Percentiles rank a stretch among this genome's conserved stretches.
Evolutionary conservation across 2,888 invertebrate genomes (phyloP).

Genomic region (Hyposoter didymator): DNA sequence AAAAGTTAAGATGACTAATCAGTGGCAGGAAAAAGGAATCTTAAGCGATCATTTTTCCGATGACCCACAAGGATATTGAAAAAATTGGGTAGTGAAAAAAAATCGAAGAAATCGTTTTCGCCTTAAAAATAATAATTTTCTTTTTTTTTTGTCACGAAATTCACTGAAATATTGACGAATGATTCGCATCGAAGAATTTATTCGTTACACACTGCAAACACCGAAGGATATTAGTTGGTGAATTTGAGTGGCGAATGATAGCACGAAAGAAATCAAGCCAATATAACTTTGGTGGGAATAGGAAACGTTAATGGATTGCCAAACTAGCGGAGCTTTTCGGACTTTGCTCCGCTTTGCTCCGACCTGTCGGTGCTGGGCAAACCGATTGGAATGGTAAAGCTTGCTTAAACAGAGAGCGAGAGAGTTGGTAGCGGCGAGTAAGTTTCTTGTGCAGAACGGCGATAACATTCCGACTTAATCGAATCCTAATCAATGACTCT

Average conservation of each 20-base stretch:
- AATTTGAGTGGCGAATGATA: constrained; percentile 8
- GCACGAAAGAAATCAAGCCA: constrained; percentile 41
- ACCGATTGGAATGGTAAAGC: constrained; percentile 34
- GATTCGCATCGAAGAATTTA: not conserved
- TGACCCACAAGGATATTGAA: not conserved
- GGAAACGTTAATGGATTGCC: constrained; percentile 53
- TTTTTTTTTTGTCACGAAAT: not conserved
- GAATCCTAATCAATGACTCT: constrained; percentile 58
- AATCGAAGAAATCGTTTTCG: not conserved
- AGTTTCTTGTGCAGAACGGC: constrained; percentile 47
- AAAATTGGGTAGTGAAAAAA: not conserved
- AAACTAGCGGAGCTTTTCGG: constrained; percentile 34
- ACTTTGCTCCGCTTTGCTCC: not conserved
- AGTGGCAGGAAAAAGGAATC: not conserved
- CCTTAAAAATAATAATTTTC: not conserved
- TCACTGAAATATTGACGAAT: not conserved
- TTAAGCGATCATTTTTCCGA: not conserved
- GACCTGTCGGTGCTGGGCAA: not conserved
- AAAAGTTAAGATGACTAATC: not conserved
- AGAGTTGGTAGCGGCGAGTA: constrained; percentile 27
- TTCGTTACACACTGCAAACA: not conserved
- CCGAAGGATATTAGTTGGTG: constrained; percentile 18
- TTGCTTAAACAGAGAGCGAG: constrained; percentile 23
- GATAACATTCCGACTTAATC: constrained; percentile 57
- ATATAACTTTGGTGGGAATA: constrained; percentile 49